Base-by-base conservation (phyloP, 2,113 vertebrate genomes). In the Archocentrus centrarchus region DNA sequence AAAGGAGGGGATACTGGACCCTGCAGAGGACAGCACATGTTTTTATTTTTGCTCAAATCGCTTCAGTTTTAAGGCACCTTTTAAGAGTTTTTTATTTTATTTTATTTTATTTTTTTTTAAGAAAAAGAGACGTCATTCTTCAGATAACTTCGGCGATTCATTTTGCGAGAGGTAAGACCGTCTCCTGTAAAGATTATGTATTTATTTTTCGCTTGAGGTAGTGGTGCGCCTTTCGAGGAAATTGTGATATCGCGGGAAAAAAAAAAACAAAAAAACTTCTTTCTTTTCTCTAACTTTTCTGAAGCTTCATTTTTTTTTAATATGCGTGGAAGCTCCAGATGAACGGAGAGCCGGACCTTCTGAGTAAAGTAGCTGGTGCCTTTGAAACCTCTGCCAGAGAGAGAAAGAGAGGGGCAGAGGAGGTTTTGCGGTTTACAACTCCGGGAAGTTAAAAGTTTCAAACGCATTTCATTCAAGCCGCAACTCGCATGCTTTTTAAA, bases 401-500 rank as follows among this genome's bases (percentile, higher is more conserved):
- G 83, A 79, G 79, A 37, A 37, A 89, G 80, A 63, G 79, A 58
- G n/a, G 79, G 68, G 82, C 7, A 55, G 89, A 84, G 81, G 85
- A 83, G 83, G 62, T 76, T 94, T 91, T 95, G 94, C 75, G 88
- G 93, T 93, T 95, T 93, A 90, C 86, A 93, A 94, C 93, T 95
- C 87, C 91, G 90, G 91, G 92, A 93, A 95, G 91, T 94, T 88
- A 80, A 88, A 91, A 93, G 81, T 94, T 95, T 93, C 90, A 91
- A 93, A 93, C 92, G 83, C 88, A 83, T 94, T 94, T 93, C 87
- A 90, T 68, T 93, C 94, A 93, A 95, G 91, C 83, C 89, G 18
- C 58, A 87, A 82, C 93, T 93, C 86, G 91, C 90, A 90, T 79
- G 86, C 78, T 89, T 80, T 88, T 92, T 89, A 83, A 55, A 86